Base-by-base conservation (phyloP, 1,140 invertebrate species). In the Monomorium pharaonis region DNA sequence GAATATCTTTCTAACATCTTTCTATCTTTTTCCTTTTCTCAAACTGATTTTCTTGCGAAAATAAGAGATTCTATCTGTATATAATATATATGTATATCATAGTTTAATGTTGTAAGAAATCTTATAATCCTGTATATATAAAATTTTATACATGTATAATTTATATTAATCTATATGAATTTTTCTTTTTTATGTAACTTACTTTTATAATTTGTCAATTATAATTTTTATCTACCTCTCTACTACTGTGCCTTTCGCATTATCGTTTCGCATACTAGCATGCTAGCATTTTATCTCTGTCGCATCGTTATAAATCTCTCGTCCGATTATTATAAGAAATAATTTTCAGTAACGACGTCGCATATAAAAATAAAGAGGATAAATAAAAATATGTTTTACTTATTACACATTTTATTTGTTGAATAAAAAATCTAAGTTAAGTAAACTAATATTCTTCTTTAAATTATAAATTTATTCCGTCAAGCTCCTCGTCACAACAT, bases 291-390 rank as follows among this genome's bases (percentile, higher is more conserved):
- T 14, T 69, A 49, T 2, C 54, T 42, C n/a, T 27, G 42, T 67
- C 62, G 76, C 63, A 62, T 47, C 9, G 18, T 80, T 69, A 37
- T 21, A 24, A 70, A 69, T 76, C n/a, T 75, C 42, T 84, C 56
- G 30, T 49, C 3, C 44, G 10, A 33, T 72, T 63, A 67, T 37
- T 58, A 37, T 44, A 24, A 69, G 51, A 67, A 80, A 81, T 49
- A 47, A 58, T 80, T 70, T 75, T 74, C 62, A 70, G 44, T 87
- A 84, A 60, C 85, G 67, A 89, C 78, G 84, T 78, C 78, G 65
- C 84, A 92, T 89, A 93, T 92, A 94, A 94, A 94, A 94, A 94
- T 93, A 94, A 94, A 91, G 85, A 44, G 80, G 87, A 89, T 90
- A 93, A 94, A 94, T 91, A 92, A 94, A 92, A 93, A 93, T 37